phyloP scores from a whole-genome alignment of 1,140 invertebrate species.

The Trichomalopsis sarcophagae region DNA sequence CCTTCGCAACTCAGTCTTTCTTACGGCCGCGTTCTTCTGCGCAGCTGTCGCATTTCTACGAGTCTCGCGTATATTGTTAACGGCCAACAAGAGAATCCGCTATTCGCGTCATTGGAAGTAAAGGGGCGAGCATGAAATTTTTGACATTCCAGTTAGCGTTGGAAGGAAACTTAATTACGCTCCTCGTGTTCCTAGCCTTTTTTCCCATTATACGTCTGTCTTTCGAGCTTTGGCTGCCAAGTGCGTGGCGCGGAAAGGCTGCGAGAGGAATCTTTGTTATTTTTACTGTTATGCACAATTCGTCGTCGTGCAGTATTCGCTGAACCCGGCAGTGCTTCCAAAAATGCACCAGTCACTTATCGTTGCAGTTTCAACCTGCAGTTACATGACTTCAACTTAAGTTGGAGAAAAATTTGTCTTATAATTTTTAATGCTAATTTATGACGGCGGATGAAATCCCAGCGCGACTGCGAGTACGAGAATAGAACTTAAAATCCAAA shows the following conservation, averaged over 20 bases:
- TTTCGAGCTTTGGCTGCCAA: not conserved
- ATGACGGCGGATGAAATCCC: no score
- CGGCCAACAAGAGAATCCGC: constrained; percentile 44
- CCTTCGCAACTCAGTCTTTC: constrained; percentile 18
- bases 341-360: no score
- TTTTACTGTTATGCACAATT: not conserved
- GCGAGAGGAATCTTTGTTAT: not conserved
- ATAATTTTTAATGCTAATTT: no score
- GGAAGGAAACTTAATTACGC: constrained; percentile 47
- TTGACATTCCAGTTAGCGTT: constrained; percentile 48
- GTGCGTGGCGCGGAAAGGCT: not conserved
- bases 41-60: constrained; percentile 26
- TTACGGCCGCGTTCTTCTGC: constrained; percentile 2
- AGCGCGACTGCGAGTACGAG: not conserved
- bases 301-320: no score
- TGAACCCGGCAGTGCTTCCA: no score
- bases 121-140: constrained; percentile 36
- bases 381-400: no score
- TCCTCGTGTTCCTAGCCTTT: constrained; percentile 7
- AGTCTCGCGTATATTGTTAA: constrained; percentile 29
- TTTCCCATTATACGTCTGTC: not conserved
- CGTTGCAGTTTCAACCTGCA: no score
- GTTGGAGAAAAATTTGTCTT: no score
- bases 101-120: constrained; percentile 41
- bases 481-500: not conserved